Conservation (phyloP, 2,797 vertebrate species). For the Smutsia gigantea region DNA sequence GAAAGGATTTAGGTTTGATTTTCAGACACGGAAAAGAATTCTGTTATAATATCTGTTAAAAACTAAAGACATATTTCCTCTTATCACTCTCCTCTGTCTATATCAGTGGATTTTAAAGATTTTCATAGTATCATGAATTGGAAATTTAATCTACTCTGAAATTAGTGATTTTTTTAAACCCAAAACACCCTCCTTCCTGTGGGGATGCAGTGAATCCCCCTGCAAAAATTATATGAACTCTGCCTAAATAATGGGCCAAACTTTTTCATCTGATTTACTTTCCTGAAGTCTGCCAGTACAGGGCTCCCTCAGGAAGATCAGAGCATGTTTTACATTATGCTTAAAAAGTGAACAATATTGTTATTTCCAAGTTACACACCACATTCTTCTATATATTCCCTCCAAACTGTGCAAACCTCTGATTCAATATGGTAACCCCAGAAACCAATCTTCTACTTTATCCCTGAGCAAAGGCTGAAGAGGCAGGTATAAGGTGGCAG, state of each 20-base stretch:
- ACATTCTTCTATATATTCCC: not conserved
- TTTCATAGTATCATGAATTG: not conserved
- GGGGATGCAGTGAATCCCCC: not conserved
- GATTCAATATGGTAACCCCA: not conserved
- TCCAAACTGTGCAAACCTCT: not conserved
- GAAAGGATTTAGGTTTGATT: not conserved
- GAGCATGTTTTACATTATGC: not conserved
- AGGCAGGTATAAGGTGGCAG: not conserved
- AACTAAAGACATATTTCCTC: not conserved
- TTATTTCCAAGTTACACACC: not conserved
- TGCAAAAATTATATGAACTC: not conserved
- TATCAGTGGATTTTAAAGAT: not conserved
- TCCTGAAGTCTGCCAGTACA: not conserved
- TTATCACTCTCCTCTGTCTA: not conserved
- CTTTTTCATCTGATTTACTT: not conserved
- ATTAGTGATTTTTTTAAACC: not conserved
- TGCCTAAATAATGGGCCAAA: not conserved
- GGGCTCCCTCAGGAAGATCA: not conserved
- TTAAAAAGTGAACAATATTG: not conserved
- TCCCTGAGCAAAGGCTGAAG: not conserved
- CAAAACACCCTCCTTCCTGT: not conserved
- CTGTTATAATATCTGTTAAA: not conserved
- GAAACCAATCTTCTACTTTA: not conserved
- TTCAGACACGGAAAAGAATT: not conserved
- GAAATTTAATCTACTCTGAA: not conserved